phyloP scores from a whole-genome alignment of 2,888 invertebrate species.

The Cryptus viduatorius region DNA sequence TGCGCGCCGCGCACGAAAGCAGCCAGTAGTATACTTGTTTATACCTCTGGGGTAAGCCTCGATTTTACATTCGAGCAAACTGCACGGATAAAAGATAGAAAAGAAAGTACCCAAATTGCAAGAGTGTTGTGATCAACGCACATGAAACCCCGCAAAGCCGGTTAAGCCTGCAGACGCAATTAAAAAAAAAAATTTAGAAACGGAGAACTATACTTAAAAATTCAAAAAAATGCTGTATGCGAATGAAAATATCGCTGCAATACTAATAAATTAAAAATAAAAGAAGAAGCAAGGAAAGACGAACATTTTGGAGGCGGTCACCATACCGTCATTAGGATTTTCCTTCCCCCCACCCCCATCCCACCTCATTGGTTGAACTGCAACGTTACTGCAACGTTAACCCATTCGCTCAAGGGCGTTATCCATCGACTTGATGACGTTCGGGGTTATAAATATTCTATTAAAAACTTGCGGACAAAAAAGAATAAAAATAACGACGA shows the following conservation, averaged over 20 bases:
- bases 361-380: not conserved
- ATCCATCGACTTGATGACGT: not conserved
- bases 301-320: not conserved
- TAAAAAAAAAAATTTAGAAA: not conserved
- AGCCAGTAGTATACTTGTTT: not conserved
- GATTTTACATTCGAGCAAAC: constrained; percentile 19
- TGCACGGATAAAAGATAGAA: not conserved
- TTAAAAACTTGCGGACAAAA: not conserved
- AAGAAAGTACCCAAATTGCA: not conserved
- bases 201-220: not conserved
- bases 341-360: not conserved
- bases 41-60: constrained; percentile 4
- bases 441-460: no score
- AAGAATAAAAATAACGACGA: not conserved
- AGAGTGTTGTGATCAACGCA: constrained; percentile 1
- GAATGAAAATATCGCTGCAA: no score
- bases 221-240: not conserved
- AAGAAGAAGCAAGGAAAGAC: not conserved
- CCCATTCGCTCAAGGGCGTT: no score
- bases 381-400: not conserved
- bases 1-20: constrained; percentile 30
- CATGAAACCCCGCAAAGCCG: not conserved
- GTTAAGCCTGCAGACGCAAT: not conserved
- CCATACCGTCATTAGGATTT: not conserved
- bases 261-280: not conserved